phyloP scores from a whole-genome alignment of 2,113 vertebrate genomes.

The Pogonocichla stellata region DNA sequence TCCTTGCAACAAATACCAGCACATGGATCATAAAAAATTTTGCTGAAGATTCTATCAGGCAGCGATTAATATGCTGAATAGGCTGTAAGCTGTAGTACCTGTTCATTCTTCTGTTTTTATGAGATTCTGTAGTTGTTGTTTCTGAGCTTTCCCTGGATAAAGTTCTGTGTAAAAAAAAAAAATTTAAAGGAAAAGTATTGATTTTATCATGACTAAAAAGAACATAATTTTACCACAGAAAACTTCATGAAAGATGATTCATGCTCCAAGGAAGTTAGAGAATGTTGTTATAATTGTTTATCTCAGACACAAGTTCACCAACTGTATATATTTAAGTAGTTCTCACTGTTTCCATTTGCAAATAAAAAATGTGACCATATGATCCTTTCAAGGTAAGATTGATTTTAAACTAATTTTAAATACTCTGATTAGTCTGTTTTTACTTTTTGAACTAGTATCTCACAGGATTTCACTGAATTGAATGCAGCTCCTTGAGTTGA shows the following conservation, averaged over 20 bases:
- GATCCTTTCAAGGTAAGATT: conserved; percentile 18
- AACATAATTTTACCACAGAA: not conserved
- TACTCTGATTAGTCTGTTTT: not conserved
- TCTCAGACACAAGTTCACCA: not conserved
- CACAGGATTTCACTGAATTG: not conserved
- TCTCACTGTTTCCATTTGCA: not conserved
- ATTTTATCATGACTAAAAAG: not conserved
- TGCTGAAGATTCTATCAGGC: not conserved
- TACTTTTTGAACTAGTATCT: not conserved
- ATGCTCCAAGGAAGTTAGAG: not conserved
- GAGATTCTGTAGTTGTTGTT: not conserved
- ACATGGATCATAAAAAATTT: not conserved
- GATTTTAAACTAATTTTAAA: conserved; percentile 1
- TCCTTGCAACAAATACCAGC: not conserved
- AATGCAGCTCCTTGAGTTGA: not conserved
- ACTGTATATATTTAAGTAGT: not conserved
- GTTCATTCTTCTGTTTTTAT: not conserved
- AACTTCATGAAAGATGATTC: not conserved
- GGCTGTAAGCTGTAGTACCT: not conserved
- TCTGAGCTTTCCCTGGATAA: not conserved
- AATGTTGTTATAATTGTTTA: not conserved
- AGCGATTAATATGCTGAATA: not conserved
- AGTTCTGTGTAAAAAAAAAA: not conserved
- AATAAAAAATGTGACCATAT: conserved; percentile 6
- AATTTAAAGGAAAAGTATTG: not conserved